phyloP scores from a whole-genome alignment of 35 echinoderm and acorn worm species.

The Diadema setosum region DNA sequence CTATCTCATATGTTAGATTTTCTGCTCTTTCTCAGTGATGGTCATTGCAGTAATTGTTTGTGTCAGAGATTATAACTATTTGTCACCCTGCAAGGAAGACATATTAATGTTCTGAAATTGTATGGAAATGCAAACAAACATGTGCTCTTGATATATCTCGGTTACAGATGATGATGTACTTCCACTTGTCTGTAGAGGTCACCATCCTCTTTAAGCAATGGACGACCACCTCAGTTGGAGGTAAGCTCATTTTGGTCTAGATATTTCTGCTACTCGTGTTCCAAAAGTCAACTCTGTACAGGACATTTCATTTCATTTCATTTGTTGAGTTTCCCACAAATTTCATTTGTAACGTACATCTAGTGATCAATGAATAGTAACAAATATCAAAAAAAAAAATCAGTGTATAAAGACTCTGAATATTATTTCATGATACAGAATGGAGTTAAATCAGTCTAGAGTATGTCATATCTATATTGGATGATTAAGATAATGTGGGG shows the following conservation, averaged over 20 bases:
- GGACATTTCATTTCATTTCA: not conserved
- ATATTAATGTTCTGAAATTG: not conserved
- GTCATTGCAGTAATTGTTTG: not conserved
- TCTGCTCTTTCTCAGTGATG: too few relatives aligned
- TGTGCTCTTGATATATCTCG: not conserved
- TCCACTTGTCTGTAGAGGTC: slow-evolving; percentile 23
- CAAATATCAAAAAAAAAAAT: not conserved
- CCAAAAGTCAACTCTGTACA: not conserved
- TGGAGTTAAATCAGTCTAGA: too few relatives aligned
- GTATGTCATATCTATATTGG: too few relatives aligned
- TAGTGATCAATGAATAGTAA: not conserved
- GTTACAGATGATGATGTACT: slow-evolving; percentile 43
- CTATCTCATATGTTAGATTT: too few relatives aligned
- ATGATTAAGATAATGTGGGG: too few relatives aligned
- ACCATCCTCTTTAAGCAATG: slow-evolving; percentile 68
- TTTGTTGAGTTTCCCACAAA: not conserved
- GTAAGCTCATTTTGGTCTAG: not conserved
- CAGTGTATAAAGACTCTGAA: not conserved
- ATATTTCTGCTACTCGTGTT: not conserved
- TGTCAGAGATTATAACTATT: not conserved
- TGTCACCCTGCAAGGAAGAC: not conserved
- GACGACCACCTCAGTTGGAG: slow-evolving; percentile 37
- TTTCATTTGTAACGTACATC: not conserved
- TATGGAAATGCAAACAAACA: not conserved
- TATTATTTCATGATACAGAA: not conserved